These are phyloP conservation scores for Syngnathoides biaculeatus DNA, from an alignment of 2,113 vertebrate species.

Conservation along the genomic window DNA sequence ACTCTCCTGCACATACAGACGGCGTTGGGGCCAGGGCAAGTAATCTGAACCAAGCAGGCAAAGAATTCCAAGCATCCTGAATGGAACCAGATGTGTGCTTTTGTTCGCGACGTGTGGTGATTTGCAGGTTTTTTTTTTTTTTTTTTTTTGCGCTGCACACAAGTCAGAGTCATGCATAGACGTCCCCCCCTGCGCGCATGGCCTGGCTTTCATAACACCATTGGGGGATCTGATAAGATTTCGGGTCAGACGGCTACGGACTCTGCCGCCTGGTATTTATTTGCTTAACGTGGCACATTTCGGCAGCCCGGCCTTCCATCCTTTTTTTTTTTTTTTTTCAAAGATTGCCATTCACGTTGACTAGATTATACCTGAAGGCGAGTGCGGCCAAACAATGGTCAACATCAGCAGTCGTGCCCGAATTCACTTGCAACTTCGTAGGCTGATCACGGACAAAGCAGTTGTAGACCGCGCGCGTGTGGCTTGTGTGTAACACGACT, in stretches of 20 bases:
- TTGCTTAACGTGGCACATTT: conserved; percentile 6
- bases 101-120: conserved; percentile 25
- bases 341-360: conserved; percentile 21
- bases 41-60: conserved; percentile 56
- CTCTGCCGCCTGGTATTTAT: conserved; percentile 42
- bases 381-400: conserved; percentile 10
- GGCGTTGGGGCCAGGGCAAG: conserved; percentile 42
- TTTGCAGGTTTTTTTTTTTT: conserved; percentile 8
- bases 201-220: conserved; percentile 30
- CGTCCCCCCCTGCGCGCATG: background rate
- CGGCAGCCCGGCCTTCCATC: conserved; percentile 2
- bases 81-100: conserved; percentile 64
- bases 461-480: background rate
- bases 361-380: conserved; percentile 1
- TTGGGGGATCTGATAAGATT: conserved; percentile 41
- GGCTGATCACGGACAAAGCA: background rate
- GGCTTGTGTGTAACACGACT: background rate
- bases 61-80: conserved; percentile 66
- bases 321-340: too few relatives aligned
- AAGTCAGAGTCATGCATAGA: conserved; percentile 6
- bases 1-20: conserved; percentile 39
- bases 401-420: background rate
- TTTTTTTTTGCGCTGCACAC: conserved; percentile 14
- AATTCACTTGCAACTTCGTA: background rate
- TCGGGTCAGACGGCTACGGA: conserved; percentile 20